Evolutionary conservation across 2,797 vertebrate species (phyloP), one percentile per base, ranked within the genome.

Genomic region (Tolypeutes matacus): DNA sequence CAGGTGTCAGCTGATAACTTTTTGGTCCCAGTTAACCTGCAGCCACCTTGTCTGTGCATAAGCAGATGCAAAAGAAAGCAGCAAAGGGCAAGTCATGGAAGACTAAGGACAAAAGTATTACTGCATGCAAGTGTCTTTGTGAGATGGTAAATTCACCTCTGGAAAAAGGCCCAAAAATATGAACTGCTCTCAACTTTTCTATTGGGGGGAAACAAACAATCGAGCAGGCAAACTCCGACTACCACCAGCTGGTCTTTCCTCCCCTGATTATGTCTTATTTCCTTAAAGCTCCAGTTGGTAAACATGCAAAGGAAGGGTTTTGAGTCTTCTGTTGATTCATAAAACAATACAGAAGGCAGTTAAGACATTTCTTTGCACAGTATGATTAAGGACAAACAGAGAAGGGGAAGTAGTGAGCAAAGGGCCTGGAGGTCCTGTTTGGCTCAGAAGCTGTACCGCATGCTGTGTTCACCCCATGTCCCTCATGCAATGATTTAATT

Each of bases 301-400:
- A 95, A 87, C 72, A 49, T 23, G 72, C 51, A 62, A 34, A 75
- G 60, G 78, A 92, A 88, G 58, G 75, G 21, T 69, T 56, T 69
- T n/a, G n/a, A 69, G 49, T 88, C 69, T 62, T 86, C 78, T 90
- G 91, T 86, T 84, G 89, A 82, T 80, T 93, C 82, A 90, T 65
- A 85, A 89, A 96, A 94, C 94, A 96, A 93, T 96, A 84, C 64
- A 67, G 91, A 96, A 77, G 77, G 67, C 58, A 1, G 76, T 86
- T 60, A 73, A 90, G 75, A 64, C 34, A 77, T 93, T 91, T 95
- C 92, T 96, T 75, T 85, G 76, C 70, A 73, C 76, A 70, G 62
- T 87, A 75, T 81, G 94, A 88, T 80, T 78, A 87, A 73, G 80
- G 91, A 77, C 86, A 95, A 49, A 80, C 31, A 77, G 29, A 91